Conservation (phyloP, 2,797 vertebrate genomes). For the Sebastes umbrosus region DNA sequence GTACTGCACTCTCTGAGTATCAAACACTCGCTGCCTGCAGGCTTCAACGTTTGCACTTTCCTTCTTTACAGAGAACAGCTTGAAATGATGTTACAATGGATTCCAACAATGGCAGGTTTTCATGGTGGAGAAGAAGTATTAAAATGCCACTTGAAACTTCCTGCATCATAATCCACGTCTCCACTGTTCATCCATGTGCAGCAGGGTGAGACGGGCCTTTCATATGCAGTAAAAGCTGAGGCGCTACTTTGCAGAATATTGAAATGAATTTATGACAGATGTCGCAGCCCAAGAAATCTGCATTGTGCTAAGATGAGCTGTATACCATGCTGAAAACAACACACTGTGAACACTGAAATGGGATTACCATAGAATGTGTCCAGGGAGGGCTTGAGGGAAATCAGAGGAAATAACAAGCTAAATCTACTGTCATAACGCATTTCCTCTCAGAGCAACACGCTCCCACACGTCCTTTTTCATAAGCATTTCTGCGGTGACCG, state of each 20-base stretch:
- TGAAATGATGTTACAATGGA: neutral
- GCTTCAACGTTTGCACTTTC: neutral
- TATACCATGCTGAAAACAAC: neutral
- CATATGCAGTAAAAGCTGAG: neutral
- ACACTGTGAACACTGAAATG: neutral
- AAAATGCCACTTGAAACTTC: neutral
- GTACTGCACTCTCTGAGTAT: neutral
- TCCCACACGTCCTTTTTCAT: constrained; percentile 28
- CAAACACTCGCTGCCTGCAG: neutral
- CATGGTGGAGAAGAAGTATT: neutral
- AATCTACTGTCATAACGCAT: constrained; percentile 43
- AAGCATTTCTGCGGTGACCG: constrained; percentile 15
- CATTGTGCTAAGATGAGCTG: neutral
- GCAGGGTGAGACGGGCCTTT: neutral
- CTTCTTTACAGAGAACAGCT: neutral
- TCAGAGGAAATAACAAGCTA: constrained; percentile 21
- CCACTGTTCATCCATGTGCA: neutral
- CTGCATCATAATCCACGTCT: neutral
- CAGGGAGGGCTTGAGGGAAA: constrained; percentile 2
- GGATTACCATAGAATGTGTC: constrained; percentile 1
- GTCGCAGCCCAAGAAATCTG: neutral
- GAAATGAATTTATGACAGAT: neutral
- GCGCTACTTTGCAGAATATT: neutral
- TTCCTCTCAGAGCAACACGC: constrained; percentile 1
- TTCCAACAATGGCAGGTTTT: neutral